phyloP scores from a whole-genome alignment of 2,113 vertebrate species.

The Cyrtonyx montezumae region DNA sequence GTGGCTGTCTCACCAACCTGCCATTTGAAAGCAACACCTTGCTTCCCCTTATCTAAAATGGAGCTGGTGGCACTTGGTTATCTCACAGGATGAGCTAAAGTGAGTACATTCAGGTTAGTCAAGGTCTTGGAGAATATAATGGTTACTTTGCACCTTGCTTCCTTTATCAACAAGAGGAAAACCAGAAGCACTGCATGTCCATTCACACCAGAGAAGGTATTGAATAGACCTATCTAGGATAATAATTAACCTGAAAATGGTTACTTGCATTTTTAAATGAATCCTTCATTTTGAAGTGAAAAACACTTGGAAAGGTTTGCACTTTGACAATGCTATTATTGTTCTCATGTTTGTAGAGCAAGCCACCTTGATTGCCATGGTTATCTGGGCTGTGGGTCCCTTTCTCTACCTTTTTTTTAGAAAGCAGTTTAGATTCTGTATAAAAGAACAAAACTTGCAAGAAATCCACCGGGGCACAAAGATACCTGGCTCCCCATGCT shows the following conservation, averaged over 20 bases:
- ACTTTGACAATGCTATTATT: neutral
- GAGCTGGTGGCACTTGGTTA: neutral
- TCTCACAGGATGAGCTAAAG: neutral
- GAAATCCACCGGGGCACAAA: neutral
- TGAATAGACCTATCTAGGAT: neutral
- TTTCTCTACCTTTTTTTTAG: neutral
- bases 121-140: slow-evolving; percentile 26
- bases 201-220: slow-evolving; percentile 50
- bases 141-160: slow-evolving; percentile 51
- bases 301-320: neutral
- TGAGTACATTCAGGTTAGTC: neutral
- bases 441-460: neutral
- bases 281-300: slow-evolving; percentile 11
- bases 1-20: neutral
- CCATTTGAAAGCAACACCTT: neutral
- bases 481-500: neutral
- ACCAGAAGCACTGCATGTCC: neutral
- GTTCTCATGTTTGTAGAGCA: neutral
- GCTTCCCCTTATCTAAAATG: neutral
- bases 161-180: slow-evolving; percentile 3
- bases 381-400: neutral
- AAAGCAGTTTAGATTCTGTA: neutral
- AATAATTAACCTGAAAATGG: neutral
- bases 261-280: neutral
- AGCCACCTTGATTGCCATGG: neutral